phyloP scores from a whole-genome alignment of 2,797 vertebrate genomes.

The Alosa sapidissima region DNA sequence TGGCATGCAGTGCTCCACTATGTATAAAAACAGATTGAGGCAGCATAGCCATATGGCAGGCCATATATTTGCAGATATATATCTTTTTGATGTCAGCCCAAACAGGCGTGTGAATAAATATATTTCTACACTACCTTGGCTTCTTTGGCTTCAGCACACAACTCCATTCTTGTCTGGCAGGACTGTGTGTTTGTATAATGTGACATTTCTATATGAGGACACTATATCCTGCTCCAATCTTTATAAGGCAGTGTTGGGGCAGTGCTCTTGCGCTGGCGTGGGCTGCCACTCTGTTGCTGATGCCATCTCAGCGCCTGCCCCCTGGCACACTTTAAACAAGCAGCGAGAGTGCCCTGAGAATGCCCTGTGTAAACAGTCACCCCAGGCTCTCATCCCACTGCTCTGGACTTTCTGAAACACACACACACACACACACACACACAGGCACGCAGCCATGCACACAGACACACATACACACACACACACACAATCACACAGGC shows the following conservation, averaged over 20 bases:
- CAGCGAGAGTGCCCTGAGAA: background rate
- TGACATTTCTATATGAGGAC: constrained; percentile 24
- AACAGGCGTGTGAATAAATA: background rate
- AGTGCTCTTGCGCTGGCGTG: background rate
- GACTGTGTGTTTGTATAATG: constrained; percentile 26
- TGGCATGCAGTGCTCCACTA: background rate
- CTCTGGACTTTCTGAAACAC: background rate
- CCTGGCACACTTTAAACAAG: constrained; percentile 17
- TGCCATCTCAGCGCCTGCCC: background rate
- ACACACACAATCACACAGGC: background rate
- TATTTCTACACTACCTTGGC: background rate
- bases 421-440: constrained; percentile 3
- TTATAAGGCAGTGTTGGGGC: constrained; percentile 31
- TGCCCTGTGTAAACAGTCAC: background rate
- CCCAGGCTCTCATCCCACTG: background rate
- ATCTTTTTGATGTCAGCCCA: background rate
- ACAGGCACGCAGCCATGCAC: background rate
- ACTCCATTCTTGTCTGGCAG: background rate
- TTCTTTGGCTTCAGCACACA: background rate
- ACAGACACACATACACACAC: background rate
- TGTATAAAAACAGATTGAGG: background rate
- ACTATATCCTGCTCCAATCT: constrained; percentile 33
- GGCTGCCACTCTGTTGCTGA: background rate
- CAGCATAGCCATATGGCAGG: background rate
- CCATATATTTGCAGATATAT: constrained; percentile 4